Evolutionary conservation across 2,113 vertebrate genomes (phyloP), one percentile per base, ranked within the genome.

Genomic region (Chiloscyllium plagiosum): DNA sequence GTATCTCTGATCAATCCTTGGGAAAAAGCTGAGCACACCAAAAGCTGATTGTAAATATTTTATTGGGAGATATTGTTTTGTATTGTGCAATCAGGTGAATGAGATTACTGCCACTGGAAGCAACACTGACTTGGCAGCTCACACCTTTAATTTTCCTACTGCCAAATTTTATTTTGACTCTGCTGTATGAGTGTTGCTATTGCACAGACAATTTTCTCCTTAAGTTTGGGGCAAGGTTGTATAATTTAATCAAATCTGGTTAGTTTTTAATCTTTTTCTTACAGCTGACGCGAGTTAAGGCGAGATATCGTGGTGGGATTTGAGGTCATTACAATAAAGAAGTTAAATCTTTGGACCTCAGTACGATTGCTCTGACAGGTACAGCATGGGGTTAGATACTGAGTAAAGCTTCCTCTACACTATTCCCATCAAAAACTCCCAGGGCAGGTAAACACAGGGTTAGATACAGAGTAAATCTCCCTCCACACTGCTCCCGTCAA

Each of bases 11-110:
- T 93, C 89, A 93, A 93, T 37, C 89, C 37, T 17, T 8, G 29
- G 10, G 66, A 95, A 94, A 95, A 47, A 33, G 94, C 94, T 95
- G 94, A 95, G 37, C 47, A 15, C 69, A 50, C 69, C 24, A 50
- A 33, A 72, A 95, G 42, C 93, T 29, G 94, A 70, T 52, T 95
- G 89, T 93, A 93, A 95, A 95, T 95, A 95, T 95, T 95, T 95
- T 72, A 95, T 72, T 95, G 94, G 68, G 37, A 15, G 68, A 95
- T 95, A 95, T 95, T 95, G 94, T 72, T 95, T 26, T 29, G 42
- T 3, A 42, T 29, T 52, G 94, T 93, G 68, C 69, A 76, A 95
- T 95, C 94, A 76, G 94, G 68, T 95, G 94, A 95, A 95, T 95
- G 94, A 95, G 94, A 95, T 95, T 95, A 95, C 47, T 26, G 47